phyloP scores from a whole-genome alignment of 64 coral and sea anemone genomes.

The Montipora cactus region DNA sequence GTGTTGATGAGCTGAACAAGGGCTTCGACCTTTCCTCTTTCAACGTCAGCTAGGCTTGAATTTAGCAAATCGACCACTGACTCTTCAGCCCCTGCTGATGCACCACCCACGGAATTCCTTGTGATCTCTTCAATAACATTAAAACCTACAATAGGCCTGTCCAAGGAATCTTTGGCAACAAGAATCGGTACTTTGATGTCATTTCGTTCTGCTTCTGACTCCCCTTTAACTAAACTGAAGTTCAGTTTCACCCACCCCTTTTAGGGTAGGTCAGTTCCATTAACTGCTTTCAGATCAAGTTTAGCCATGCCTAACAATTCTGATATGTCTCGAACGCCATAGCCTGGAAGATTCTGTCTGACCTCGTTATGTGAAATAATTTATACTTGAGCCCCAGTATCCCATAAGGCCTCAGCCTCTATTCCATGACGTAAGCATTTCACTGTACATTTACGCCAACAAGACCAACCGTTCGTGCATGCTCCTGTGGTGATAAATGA shows the following conservation, averaged over 20 bases:
- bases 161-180: slow-evolving; percentile 10
- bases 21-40: slow-evolving; percentile 26
- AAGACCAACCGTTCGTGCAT: slow-evolving; percentile 63
- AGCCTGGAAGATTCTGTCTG: slow-evolving; percentile 13
- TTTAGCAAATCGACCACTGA: slow-evolving; percentile 2
- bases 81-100: slow-evolving; percentile 7
- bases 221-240: slow-evolving; percentile 36
- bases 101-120: background rate
- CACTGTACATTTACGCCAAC: slow-evolving; percentile 70
- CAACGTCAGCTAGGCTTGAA: slow-evolving; percentile 12
- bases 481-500: slow-evolving; percentile 64
- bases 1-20: slow-evolving; percentile 59
- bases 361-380: slow-evolving; percentile 47
- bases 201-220: background rate
- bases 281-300: slow-evolving; percentile 66
- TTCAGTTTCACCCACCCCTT: slow-evolving; percentile 62
- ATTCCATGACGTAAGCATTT: slow-evolving; percentile 50
- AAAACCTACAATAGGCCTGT: slow-evolving; percentile 70
- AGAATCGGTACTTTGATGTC: slow-evolving; percentile 65
- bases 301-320: slow-evolving; percentile 54
- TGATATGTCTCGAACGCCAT: slow-evolving; percentile 41
- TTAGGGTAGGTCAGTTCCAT: slow-evolving; percentile 67
- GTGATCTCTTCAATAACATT: slow-evolving; percentile 72
- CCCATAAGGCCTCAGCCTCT: slow-evolving; percentile 44
- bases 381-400: slow-evolving; percentile 83